Evolutionary conservation across 2,113 vertebrate genomes (phyloP).

Genomic region (Passer montanus): DNA sequence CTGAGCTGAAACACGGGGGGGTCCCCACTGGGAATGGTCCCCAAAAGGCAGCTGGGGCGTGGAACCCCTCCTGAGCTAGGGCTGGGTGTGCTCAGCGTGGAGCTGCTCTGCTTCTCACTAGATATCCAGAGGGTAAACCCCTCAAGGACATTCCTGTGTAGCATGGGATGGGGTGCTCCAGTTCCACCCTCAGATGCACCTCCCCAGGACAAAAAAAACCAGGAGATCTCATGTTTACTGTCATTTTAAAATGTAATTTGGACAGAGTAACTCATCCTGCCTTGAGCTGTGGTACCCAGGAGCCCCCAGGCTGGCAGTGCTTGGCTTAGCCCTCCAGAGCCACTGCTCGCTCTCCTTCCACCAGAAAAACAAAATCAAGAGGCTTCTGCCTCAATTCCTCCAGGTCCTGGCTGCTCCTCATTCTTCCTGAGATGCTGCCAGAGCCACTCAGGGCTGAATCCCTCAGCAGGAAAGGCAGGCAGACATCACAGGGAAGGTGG

Average conservation of each 20-base stretch:
- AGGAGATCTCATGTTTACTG: background rate
- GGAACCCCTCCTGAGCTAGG: background rate
- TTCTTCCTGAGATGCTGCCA: background rate
- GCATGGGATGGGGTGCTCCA: rapidly evolving
- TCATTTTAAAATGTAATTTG: background rate
- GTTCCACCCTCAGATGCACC: no score
- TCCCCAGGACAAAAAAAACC: background rate
- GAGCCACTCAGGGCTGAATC: background rate
- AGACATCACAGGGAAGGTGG: rapidly evolving
- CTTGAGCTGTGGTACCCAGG: background rate
- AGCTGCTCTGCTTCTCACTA: background rate
- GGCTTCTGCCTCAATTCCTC: background rate
- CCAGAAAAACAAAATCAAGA: background rate
- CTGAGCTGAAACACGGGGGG: rapidly evolving
- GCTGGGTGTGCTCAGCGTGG: rapidly evolving
- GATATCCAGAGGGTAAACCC: background rate
- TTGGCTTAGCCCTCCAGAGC: background rate
- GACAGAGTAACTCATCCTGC: background rate
- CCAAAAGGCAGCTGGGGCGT: background rate
- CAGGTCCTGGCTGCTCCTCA: background rate
- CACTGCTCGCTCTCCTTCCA: rapidly evolving
- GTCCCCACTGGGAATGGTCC: rapidly evolving
- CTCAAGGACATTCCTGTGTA: background rate
- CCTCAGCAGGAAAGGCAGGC: rapidly evolving
- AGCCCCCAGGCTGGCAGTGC: background rate